Evolutionary conservation across 2,888 invertebrate species (phyloP).

Genomic region (Andricus curvator): DNA sequence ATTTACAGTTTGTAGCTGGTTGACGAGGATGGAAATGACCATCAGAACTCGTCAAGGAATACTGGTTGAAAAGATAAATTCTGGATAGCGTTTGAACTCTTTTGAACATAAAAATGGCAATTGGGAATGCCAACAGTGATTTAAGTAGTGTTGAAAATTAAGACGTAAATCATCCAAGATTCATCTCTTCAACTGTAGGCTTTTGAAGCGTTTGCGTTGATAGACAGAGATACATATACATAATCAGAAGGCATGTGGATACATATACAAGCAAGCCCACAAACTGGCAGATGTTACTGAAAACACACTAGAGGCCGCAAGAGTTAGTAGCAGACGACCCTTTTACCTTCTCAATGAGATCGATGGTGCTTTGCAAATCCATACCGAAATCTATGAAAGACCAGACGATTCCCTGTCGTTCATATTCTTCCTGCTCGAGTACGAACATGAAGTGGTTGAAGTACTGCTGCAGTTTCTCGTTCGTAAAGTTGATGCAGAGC

Average conservation of each 20-base stretch:
- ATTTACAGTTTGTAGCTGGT: neutral
- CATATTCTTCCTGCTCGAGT: slow-evolving; percentile 97
- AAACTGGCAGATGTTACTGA: slow-evolving; percentile 47
- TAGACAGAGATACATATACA: slow-evolving; percentile 44
- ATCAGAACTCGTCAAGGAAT: neutral
- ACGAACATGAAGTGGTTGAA: slow-evolving; percentile 98
- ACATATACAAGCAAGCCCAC: slow-evolving; percentile 55
- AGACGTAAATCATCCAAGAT: neutral
- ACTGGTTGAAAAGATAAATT: neutral
- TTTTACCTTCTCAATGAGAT: slow-evolving; percentile 93
- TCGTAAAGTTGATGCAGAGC: slow-evolving; percentile 97
- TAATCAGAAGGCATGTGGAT: slow-evolving; percentile 47
- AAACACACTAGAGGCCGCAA: slow-evolving; percentile 44
- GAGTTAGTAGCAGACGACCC: slow-evolving; percentile 46
- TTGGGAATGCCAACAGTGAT: neutral
- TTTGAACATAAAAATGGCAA: neutral
- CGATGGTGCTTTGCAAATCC: slow-evolving; percentile 94
- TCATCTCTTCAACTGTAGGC: neutral
- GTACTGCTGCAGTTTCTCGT: slow-evolving; percentile 96
- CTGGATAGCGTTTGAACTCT: neutral
- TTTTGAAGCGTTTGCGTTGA: neutral
- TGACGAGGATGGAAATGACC: neutral
- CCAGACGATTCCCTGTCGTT: slow-evolving; percentile 94
- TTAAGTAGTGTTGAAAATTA: neutral
- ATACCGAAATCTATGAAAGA: slow-evolving; percentile 97